Evolutionary conservation across 2,888 invertebrate genomes (phyloP).

Genomic region (Luffia ferchaultella): DNA sequence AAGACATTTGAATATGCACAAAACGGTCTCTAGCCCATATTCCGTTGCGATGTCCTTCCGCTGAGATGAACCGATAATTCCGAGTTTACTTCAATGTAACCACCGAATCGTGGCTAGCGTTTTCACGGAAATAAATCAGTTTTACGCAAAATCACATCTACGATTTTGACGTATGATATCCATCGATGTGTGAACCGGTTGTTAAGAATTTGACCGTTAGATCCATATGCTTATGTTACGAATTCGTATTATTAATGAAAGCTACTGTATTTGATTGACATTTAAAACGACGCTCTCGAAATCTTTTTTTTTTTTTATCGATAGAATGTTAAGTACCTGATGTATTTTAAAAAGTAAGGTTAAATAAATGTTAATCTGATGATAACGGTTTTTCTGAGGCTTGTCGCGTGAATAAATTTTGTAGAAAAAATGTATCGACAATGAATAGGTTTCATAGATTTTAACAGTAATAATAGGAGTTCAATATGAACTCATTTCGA

Average conservation of each 20-base stretch:
- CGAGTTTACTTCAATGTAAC: constrained; percentile 41
- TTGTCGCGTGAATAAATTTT: too few relatives aligned
- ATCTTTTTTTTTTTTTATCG: not conserved
- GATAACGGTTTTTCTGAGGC: too few relatives aligned
- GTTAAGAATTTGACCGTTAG: not conserved
- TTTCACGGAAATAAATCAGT: constrained; percentile 37
- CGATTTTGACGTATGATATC: not conserved
- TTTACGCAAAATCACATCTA: constrained; percentile 11
- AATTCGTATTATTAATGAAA: not conserved
- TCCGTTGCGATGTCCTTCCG: constrained; percentile 41
- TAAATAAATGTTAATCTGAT: too few relatives aligned
- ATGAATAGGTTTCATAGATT: too few relatives aligned
- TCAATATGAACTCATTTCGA: too few relatives aligned
- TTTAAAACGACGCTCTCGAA: not conserved
- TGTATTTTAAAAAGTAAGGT: too few relatives aligned
- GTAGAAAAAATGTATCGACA: too few relatives aligned
- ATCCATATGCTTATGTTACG: not conserved
- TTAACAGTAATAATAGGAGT: too few relatives aligned
- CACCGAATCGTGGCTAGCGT: constrained; percentile 45
- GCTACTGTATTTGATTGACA: not conserved
- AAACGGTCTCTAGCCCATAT: constrained; percentile 27
- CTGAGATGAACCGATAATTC: constrained; percentile 50
- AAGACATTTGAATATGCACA: constrained; percentile 45
- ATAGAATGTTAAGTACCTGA: too few relatives aligned
- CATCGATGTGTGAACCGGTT: not conserved